phyloP scores from a whole-genome alignment of 1,140 invertebrate species.

The Euwallacea fornicatus region DNA sequence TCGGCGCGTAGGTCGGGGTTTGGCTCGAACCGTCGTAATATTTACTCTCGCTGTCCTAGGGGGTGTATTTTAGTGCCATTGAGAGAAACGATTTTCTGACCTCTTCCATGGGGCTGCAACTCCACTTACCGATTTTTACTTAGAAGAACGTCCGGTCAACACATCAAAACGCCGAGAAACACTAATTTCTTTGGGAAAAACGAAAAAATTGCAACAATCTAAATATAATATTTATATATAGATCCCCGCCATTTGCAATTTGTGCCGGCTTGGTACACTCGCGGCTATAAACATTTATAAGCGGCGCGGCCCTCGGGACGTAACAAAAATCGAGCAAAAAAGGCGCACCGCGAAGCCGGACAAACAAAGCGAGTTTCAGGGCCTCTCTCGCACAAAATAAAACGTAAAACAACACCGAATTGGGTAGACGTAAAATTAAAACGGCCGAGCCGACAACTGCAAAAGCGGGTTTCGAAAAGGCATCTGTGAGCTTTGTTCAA shows the following conservation, averaged over 20 bases:
- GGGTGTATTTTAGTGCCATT: conserved; percentile 44
- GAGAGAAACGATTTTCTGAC: conserved; percentile 42
- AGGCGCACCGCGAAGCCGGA: conserved; percentile 1
- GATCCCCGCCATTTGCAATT: conserved; percentile 48
- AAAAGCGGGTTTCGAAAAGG: conserved; percentile 25
- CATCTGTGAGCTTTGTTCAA: conserved; percentile 22
- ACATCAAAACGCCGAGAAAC: conserved; percentile 37
- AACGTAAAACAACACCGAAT: conserved; percentile 18
- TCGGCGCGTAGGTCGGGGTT: conserved; percentile 46
- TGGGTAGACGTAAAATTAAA: conserved; percentile 30
- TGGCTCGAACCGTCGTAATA: conserved; percentile 43
- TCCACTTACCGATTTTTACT: conserved; percentile 40
- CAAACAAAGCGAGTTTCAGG: conserved; percentile 36
- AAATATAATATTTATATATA: conserved; percentile 51
- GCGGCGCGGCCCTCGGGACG: conserved; percentile 10
- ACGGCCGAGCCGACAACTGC: conserved; percentile 7
- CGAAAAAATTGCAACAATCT: conserved; percentile 45
- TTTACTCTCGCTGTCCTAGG: conserved; percentile 46
- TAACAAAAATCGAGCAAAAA: conserved; percentile 38
- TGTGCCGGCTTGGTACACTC: conserved; percentile 49
- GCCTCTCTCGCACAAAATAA: conserved; percentile 21
- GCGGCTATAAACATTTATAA: conserved; percentile 27
- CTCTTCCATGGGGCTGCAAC: conserved; percentile 4
- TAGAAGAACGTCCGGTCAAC: not conserved
- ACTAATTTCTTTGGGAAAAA: conserved; percentile 37